phyloP scores from a whole-genome alignment of 2,797 vertebrate genomes.

The Fundulus diaphanus region DNA sequence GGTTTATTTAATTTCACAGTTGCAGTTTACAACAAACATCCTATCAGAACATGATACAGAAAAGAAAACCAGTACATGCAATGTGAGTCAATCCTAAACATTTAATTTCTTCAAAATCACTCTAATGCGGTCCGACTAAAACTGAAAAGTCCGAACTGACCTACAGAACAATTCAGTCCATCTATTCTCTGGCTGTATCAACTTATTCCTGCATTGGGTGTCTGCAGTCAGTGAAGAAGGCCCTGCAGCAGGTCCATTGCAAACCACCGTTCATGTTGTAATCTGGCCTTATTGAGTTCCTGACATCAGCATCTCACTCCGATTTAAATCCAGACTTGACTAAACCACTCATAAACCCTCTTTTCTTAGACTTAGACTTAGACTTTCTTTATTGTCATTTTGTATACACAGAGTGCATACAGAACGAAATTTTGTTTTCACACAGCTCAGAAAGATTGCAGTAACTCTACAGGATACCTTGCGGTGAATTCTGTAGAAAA shows the following conservation, averaged over 20 bases:
- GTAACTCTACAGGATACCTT: too few species aligned
- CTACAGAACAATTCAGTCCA: neutral
- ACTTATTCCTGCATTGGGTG: neutral
- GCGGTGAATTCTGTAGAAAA: too few species aligned
- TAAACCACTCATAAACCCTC: too few species aligned
- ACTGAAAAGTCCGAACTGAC: too few species aligned
- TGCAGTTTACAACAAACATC: neutral
- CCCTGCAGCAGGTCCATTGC: neutral
- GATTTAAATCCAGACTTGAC: neutral
- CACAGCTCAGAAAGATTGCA: too few species aligned
- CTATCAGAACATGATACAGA: too few species aligned
- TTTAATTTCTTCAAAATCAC: neutral
- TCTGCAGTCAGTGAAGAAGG: too few species aligned
- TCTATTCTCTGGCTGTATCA: too few species aligned
- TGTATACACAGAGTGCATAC: too few species aligned
- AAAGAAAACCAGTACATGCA: neutral
- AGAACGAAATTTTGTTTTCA: too few species aligned
- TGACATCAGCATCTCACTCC: neutral
- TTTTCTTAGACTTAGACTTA: too few species aligned
- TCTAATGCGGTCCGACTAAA: neutral
- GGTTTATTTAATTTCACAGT: neutral
- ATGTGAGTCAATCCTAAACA: neutral
- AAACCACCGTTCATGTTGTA: neutral
- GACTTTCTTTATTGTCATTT: too few species aligned
- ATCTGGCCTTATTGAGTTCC: neutral